A percentile compares a stretch with the other conserved stretches of the same genome.
Conservation (phyloP, 2,888 invertebrate genomes). For the Hyposoter didymator region DNA sequence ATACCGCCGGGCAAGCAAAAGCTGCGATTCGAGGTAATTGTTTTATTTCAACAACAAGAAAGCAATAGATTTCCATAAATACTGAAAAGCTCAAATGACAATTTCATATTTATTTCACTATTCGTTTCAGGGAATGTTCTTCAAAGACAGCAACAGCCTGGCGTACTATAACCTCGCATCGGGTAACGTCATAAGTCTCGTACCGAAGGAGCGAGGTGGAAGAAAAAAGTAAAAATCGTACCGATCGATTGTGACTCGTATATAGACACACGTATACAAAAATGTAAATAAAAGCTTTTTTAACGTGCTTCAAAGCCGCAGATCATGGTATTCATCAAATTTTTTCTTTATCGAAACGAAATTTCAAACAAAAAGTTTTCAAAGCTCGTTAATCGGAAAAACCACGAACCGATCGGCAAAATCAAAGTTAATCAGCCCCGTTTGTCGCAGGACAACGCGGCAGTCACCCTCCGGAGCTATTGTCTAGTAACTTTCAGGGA, state of each 20-base stretch:
- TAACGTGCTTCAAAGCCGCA: not conserved
- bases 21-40: conserved; percentile 93
- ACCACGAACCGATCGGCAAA: no score
- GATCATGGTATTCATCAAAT: no score
- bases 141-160: conserved; percentile 97
- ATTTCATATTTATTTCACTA: conserved; percentile 59
- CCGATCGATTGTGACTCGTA: not conserved
- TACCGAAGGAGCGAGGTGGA: conserved; percentile 98
- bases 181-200: conserved; percentile 93
- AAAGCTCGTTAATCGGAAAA: no score
- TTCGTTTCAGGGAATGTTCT: conserved; percentile 94
- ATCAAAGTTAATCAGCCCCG: no score
- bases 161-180: conserved; percentile 98
- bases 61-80: conserved; percentile 8
- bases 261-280: conserved; percentile 1
- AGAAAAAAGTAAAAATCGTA: conserved; percentile 92
- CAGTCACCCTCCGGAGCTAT: no score
- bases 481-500: no score
- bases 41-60: not conserved
- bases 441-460: no score
- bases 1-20: conserved; percentile 99
- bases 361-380: no score
- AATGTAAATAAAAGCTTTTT: not conserved
- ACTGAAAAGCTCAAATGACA: conserved; percentile 1
- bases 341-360: no score